Evolutionary conservation across 2,888 invertebrate genomes (phyloP).

Genomic region (Sacculina carcini): DNA sequence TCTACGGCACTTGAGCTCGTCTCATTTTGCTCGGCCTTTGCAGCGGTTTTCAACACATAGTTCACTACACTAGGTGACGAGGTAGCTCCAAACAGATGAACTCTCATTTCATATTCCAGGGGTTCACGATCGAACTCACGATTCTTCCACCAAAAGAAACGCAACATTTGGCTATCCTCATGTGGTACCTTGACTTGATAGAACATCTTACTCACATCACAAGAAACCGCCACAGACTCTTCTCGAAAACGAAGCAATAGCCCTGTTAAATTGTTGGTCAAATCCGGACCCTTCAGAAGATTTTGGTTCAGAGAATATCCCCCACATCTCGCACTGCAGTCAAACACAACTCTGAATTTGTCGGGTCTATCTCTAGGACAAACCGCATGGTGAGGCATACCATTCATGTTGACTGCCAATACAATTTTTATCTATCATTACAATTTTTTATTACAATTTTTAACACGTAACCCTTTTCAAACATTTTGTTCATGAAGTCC

Average conservation of each 20-base stretch:
- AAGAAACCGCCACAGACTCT: neutral
- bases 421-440: neutral
- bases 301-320: neutral
- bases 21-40: neutral
- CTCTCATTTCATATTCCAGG: neutral
- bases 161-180: neutral
- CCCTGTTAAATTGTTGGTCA: neutral
- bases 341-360: neutral
- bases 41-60: neutral
- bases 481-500: neutral
- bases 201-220: neutral
- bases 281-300: neutral
- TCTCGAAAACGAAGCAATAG: neutral
- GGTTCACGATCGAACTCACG: neutral
- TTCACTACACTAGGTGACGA: neutral
- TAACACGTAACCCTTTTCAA: neutral
- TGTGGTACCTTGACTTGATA: neutral
- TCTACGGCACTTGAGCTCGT: neutral
- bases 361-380: neutral
- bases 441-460: neutral
- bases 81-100: neutral
- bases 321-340: neutral
- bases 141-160: neutral
- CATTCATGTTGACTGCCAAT: too few species aligned
- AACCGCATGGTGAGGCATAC: neutral